Evolutionary conservation across 2,888 invertebrate genomes (phyloP).

Genomic region (Drosophila mayaguana): DNA sequence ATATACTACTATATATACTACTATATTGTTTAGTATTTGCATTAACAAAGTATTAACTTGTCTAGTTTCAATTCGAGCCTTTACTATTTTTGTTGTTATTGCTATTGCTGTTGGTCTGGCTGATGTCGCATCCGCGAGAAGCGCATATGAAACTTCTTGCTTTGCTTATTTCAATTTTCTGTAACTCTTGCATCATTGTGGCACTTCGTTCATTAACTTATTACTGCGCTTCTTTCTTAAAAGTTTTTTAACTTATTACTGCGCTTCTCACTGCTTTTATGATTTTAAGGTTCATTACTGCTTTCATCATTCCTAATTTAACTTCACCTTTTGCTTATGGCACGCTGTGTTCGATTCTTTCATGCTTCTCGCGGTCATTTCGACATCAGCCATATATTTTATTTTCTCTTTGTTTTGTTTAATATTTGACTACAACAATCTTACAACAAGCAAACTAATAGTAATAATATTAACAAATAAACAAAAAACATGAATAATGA

Average conservation of each 20-base stretch:
- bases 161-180: not conserved
- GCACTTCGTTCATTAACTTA: not conserved
- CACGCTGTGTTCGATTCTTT: not conserved
- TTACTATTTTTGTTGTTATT: slow-evolving; percentile 31
- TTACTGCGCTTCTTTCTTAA: not conserved
- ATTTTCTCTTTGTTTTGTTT: slow-evolving; percentile 24
- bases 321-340: slow-evolving; percentile 2
- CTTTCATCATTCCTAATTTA: not conserved
- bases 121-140: slow-evolving; percentile 4
- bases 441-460: slow-evolving; percentile 41
- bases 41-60: slow-evolving; percentile 51
- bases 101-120: slow-evolving; percentile 19
- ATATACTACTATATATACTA: no score
- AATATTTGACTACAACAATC: slow-evolving; percentile 52
- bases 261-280: not conserved
- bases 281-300: not conserved
- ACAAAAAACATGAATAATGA: slow-evolving; percentile 30
- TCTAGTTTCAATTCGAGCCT: slow-evolving; percentile 70
- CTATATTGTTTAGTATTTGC: slow-evolving; percentile 18
- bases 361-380: not conserved
- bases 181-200: not conserved
- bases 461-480: slow-evolving; percentile 27
- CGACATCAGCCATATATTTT: slow-evolving; percentile 24
- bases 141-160: not conserved
- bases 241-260: not conserved